phyloP scores from a whole-genome alignment of 2,797 vertebrate species.

The Crotalus adamanteus region DNA sequence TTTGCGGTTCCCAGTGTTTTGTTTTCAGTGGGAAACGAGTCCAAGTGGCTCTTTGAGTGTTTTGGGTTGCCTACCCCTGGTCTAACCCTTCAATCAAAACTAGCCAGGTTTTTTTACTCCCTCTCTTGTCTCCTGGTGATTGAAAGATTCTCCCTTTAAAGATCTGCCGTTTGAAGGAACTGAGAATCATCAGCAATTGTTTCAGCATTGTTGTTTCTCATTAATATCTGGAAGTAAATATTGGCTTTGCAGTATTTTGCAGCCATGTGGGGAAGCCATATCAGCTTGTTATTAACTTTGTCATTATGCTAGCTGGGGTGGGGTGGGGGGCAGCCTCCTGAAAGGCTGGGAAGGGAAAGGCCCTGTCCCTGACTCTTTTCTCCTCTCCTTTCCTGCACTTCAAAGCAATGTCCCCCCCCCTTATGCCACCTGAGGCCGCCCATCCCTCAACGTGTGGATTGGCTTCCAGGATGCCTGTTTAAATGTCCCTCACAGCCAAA shows the following conservation, averaged over 20 bases:
- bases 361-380: background rate
- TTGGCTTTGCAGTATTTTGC: background rate
- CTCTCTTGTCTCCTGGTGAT: background rate
- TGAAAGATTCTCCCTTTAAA: background rate
- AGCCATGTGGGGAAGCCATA: background rate
- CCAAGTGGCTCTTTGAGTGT: too few species aligned
- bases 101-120: background rate
- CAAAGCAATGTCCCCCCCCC: background rate
- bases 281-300: background rate
- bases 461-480: background rate
- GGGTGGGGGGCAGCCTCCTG: background rate
- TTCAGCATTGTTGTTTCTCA: background rate
- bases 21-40: too few species aligned
- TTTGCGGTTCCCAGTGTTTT: too few species aligned
- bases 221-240: background rate
- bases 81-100: background rate
- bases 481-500: background rate
- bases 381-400: background rate
- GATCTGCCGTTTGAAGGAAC: background rate
- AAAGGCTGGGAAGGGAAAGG: background rate
- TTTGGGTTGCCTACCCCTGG: too few species aligned
- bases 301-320: background rate
- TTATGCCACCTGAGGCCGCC: background rate
- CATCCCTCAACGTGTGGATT: background rate
- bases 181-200: background rate